A percentile compares a stretch with the other conserved stretches of the same genome.
These are phyloP conservation scores for Sebastes iracundus DNA, from an alignment of 2,797 vertebrate genomes.

Conservation along the genomic window DNA sequence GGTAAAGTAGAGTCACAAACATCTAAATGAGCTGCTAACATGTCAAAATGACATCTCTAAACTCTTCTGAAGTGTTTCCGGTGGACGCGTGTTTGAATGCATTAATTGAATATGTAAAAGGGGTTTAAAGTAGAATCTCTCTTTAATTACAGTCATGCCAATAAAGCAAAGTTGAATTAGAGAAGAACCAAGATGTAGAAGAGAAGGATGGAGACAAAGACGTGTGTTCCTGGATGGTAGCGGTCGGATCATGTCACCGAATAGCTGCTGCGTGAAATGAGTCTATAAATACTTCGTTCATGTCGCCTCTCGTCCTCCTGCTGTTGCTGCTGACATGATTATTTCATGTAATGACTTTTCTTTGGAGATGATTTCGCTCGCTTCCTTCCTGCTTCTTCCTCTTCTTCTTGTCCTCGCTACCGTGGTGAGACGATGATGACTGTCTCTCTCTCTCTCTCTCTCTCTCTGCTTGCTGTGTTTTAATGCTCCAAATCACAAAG, in stretches of 20 bases:
- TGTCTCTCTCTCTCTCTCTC: neutral
- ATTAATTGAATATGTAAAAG: no score
- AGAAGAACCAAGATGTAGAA: no score
- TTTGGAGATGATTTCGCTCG: neutral
- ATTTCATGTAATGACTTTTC: neutral
- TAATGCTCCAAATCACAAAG: conserved; percentile 22
- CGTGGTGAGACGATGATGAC: conserved; percentile 5
- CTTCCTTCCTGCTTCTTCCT: neutral
- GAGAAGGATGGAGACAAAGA: no score
- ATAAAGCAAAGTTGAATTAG: neutral
- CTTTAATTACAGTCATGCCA: neutral
- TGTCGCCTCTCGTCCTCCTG: no score
- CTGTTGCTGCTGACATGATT: neutral
- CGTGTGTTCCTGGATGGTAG: no score
- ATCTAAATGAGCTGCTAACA: no score
- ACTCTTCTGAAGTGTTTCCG: no score
- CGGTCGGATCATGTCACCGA: no score
- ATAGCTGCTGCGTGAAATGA: neutral
- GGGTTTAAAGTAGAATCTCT: no score
- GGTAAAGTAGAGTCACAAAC: no score
- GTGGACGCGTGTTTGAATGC: no score
- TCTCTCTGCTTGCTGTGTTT: neutral
- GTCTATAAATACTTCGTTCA: neutral
- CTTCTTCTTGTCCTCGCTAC: neutral
- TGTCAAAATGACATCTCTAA: no score